Percentiles rank a stretch among this genome's conserved stretches.
phyloP scores from a whole-genome alignment of 2,888 invertebrate species.

The Lasioglossum vierecki region DNA sequence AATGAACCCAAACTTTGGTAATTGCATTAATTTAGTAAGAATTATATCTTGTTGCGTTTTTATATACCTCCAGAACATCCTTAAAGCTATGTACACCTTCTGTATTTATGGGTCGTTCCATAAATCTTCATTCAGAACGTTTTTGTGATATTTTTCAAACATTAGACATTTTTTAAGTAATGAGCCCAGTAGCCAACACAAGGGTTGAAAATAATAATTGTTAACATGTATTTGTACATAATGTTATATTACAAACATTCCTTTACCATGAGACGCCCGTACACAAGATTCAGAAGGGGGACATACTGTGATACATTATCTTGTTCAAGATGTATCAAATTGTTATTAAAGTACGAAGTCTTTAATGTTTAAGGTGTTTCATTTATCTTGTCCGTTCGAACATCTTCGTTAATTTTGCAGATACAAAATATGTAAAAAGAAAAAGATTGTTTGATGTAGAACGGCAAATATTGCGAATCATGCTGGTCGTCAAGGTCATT shows the following conservation, averaged over 20 bases:
- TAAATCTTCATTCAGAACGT: background rate
- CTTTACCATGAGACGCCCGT: background rate
- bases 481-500: background rate
- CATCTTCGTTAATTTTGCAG: background rate
- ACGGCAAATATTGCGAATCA: background rate
- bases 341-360: background rate
- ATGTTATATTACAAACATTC: background rate
- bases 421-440: background rate
- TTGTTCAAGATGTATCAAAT: background rate
- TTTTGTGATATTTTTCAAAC: background rate
- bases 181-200: background rate
- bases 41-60: too few species aligned
- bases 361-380: background rate
- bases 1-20: too few species aligned
- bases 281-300: background rate
- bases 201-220: background rate
- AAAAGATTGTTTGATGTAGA: background rate
- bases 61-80: too few species aligned
- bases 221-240: background rate
- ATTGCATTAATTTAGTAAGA: too few species aligned
- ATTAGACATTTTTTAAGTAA: background rate
- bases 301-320: background rate
- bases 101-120: background rate
- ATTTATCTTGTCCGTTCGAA: background rate
- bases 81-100: background rate